These are phyloP conservation scores for Neopelma chrysocephalum DNA, from an alignment of 2,797 vertebrate species.

Conservation along the genomic window DNA sequence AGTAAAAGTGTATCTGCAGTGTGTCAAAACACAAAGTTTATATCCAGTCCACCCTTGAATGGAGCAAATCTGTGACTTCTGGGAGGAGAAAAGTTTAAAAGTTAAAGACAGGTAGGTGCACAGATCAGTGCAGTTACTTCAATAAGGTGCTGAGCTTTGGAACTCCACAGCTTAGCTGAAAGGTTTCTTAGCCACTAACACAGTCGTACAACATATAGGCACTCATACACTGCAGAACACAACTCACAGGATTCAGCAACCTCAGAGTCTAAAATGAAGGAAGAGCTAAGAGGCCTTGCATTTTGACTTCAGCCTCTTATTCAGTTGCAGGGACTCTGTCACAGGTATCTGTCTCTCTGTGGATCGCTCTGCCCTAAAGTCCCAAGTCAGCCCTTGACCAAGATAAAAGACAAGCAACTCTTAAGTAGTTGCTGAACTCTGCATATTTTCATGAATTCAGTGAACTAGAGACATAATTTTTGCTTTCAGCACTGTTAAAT, in stretches of 20 bases:
- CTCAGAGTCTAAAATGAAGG: background rate
- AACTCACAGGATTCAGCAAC: background rate
- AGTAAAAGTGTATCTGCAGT: background rate
- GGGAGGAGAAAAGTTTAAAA: background rate
- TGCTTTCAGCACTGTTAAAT: background rate
- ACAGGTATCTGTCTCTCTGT: background rate
- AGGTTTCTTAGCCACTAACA: background rate
- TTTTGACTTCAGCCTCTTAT: background rate
- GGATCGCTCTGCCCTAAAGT: background rate
- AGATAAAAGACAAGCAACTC: background rate
- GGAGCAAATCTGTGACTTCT: background rate
- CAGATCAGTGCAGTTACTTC: background rate
- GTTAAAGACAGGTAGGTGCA: background rate
- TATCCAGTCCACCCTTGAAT: background rate
- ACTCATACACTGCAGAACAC: background rate
- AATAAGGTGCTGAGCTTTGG: background rate
- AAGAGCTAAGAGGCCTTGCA: background rate
- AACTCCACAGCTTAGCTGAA: background rate
- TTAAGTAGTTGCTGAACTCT: background rate
- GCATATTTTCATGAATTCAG: background rate
- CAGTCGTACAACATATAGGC: accelerated
- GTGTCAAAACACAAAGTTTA: background rate
- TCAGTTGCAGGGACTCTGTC: background rate
- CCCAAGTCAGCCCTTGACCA: background rate
- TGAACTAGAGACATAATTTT: background rate